Conservation (phyloP, 2,888 invertebrate species). For the Phania funesta region DNA sequence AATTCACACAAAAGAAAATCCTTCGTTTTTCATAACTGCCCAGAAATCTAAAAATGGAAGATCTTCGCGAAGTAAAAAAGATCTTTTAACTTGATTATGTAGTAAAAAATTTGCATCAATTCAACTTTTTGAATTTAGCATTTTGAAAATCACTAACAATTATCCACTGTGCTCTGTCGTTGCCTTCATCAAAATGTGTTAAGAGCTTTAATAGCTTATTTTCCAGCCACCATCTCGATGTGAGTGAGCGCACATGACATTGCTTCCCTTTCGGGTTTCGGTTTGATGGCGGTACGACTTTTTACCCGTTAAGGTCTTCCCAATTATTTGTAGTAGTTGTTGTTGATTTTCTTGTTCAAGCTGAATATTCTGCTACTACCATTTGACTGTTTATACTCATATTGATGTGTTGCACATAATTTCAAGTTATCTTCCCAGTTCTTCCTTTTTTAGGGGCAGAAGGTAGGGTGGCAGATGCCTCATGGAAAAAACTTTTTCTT, state of each 20-base stretch:
- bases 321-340: slow-evolving; percentile 56
- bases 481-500: neutral
- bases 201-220: slow-evolving; percentile 49
- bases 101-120: too few relatives aligned
- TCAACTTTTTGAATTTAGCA: too few relatives aligned
- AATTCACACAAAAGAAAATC: too few relatives aligned
- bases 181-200: slow-evolving; percentile 23
- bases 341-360: neutral
- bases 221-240: neutral
- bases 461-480: neutral
- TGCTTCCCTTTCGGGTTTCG: neutral
- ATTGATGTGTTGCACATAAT: slow-evolving; percentile 30
- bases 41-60: too few relatives aligned
- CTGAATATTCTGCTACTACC: neutral
- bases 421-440: slow-evolving; percentile 17
- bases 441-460: neutral
- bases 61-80: too few relatives aligned
- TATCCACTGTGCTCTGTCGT: neutral
- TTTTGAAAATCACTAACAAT: slow-evolving; percentile 10
- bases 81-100: too few relatives aligned
- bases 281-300: slow-evolving; percentile 64
- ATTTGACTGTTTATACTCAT: slow-evolving; percentile 14
- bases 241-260: slow-evolving; percentile 52
- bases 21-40: too few relatives aligned
- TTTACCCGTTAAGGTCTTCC: slow-evolving; percentile 59